phyloP scores from a whole-genome alignment of 2,113 vertebrate species.

The Oryzias javanicus region DNA sequence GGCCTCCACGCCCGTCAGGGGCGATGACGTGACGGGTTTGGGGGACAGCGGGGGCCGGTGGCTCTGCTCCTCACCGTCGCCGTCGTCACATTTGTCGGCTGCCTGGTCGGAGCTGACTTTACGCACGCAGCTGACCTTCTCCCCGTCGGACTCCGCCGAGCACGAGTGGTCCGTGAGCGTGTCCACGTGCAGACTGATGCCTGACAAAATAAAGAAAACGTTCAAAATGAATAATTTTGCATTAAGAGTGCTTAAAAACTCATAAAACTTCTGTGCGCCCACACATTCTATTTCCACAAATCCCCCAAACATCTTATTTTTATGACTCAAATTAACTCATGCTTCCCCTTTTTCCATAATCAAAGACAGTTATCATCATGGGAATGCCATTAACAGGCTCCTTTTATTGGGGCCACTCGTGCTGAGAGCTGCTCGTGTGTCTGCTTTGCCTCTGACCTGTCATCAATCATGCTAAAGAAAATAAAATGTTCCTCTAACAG shows the following conservation, averaged over 20 bases:
- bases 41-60: conserved; percentile 73
- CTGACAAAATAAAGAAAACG: conserved; percentile 54
- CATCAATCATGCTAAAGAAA: conserved; percentile 48
- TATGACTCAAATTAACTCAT: background rate
- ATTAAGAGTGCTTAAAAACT: background rate
- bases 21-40: conserved; percentile 87
- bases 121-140: conserved; percentile 82
- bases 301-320: background rate
- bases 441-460: conserved; percentile 25
- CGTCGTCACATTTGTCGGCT: conserved; percentile 83
- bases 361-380: background rate
- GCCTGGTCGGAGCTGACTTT: conserved; percentile 83
- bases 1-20: conserved; percentile 87
- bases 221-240: background rate
- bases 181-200: conserved; percentile 95
- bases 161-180: conserved; percentile 96
- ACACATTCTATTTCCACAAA: too few species aligned
- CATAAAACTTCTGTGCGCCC: too few species aligned
- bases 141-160: conserved; percentile 91
- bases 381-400: conserved; percentile 12
- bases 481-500: conserved; percentile 18
- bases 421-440: conserved; percentile 23
- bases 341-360: background rate
- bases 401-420: conserved; percentile 18
- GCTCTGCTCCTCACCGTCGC: conserved; percentile 71